A percentile compares a stretch with the other conserved stretches of the same genome.
These are phyloP conservation scores for Magallana ariakensis DNA, from an alignment of 1,140 invertebrate species.

Conservation along the genomic window DNA sequence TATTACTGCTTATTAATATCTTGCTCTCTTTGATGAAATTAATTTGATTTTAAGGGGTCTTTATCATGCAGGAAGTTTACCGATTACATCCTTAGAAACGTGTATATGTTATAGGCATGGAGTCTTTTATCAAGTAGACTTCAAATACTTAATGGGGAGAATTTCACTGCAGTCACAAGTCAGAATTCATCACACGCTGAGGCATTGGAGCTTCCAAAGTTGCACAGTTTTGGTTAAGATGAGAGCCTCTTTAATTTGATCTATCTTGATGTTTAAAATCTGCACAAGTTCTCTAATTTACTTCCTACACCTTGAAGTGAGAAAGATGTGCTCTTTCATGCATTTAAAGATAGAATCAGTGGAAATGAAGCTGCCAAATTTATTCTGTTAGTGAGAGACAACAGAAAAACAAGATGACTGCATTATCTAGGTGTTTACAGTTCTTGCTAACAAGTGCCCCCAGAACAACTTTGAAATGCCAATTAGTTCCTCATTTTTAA, in stretches of 20 bases:
- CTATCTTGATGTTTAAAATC: slow-evolving; percentile 21
- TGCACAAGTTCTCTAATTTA: slow-evolving; percentile 25
- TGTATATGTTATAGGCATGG: neutral
- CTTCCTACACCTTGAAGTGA: slow-evolving; percentile 26
- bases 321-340: slow-evolving; percentile 30
- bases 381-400: slow-evolving; percentile 24
- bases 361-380: slow-evolving; percentile 35
- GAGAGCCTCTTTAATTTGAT: slow-evolving; percentile 24
- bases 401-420: slow-evolving; percentile 22
- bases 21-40: neutral
- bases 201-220: slow-evolving; percentile 9
- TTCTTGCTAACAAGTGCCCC: neutral
- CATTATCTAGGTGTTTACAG: slow-evolving; percentile 12
- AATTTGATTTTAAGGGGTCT: neutral
- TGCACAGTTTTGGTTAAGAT: slow-evolving; percentile 7
- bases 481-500: slow-evolving; percentile 30
- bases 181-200: slow-evolving; percentile 9
- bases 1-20: neutral
- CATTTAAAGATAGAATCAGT: slow-evolving; percentile 35
- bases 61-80: slow-evolving; percentile 15
- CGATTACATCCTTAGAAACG: neutral
- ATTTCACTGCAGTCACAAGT: slow-evolving; percentile 19
- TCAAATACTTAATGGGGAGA: slow-evolving; percentile 11
- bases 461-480: slow-evolving; percentile 13
- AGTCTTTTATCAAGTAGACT: neutral